Conservation (phyloP, 1,140 invertebrate genomes). For the Calliphora vicina region DNA sequence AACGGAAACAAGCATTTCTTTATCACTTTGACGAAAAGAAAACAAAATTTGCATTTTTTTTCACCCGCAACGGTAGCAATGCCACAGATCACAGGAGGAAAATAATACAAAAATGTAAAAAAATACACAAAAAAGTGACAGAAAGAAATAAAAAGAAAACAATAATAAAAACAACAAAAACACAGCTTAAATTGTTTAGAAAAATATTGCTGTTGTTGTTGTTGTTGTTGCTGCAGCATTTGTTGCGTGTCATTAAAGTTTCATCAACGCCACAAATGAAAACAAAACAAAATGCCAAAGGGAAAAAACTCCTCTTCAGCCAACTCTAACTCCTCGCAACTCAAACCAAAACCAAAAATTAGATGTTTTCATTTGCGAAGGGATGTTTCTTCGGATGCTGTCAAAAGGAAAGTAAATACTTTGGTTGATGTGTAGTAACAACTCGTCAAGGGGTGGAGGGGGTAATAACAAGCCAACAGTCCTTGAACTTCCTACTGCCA, state of each 20-base stretch:
- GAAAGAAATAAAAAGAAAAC: neutral
- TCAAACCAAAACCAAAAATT: neutral
- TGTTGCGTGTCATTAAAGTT: slow-evolving; percentile 42
- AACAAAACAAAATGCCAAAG: slow-evolving; percentile 32
- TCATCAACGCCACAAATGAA: slow-evolving; percentile 36
- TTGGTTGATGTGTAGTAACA: neutral
- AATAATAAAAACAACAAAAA: neutral
- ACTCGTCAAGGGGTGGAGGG: neutral
- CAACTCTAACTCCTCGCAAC: neutral
- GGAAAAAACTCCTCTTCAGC: neutral
- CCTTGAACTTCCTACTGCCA: neutral
- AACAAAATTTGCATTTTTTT: slow-evolving; percentile 24
- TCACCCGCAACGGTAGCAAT: neutral
- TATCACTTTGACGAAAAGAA: slow-evolving; percentile 23
- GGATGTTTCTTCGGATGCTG: neutral
- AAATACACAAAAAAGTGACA: neutral
- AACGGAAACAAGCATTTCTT: neutral
- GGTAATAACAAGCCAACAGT: neutral
- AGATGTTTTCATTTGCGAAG: neutral
- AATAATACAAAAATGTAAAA: neutral
- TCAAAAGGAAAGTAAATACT: neutral
- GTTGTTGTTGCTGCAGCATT: slow-evolving; percentile 35
- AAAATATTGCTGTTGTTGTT: slow-evolving; percentile 25
- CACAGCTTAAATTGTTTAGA: slow-evolving; percentile 38
- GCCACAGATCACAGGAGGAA: neutral